Evolutionary conservation across 1,140 invertebrate genomes (phyloP), one percentile per base, ranked within the genome.

Genomic region (Heliothis virescens): DNA sequence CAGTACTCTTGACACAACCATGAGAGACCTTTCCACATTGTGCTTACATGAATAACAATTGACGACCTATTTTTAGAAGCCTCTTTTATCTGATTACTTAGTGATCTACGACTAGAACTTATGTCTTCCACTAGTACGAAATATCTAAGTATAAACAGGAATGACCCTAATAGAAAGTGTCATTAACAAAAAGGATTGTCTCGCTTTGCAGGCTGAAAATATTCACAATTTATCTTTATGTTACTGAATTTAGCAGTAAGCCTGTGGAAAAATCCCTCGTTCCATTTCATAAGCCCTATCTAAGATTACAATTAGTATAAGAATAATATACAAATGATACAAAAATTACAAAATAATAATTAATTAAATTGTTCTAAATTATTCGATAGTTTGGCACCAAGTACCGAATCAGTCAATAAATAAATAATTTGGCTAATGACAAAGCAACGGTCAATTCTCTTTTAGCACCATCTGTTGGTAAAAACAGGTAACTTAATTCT

Each of bases 1-100:
- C 79, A 71, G 21, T 72, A 52, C 48, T 62, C n/a, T 57, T 48
- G 29, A 78, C 80, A 81, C 80, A 81, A 78, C 80, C 69, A 59
- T 65, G 50, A 81, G 50, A 62, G 34, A 21, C 18, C 13, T 59
- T 79, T 50, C 59, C 53, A 76, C 57, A 60, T 47, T 48, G 34
- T 50, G 13, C 18, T 47, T 73, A 63, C 11, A n/a, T n/a, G n/a
- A n/a, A n/a, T n/a, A n/a, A n/a, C n/a, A n/a, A n/a, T n/a, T n/a
- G n/a, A n/a, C n/a, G n/a, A n/a, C n/a, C n/a, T n/a, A n/a, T n/a
- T n/a, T n/a, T n/a, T n/a, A n/a, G n/a, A n/a, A n/a, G n/a, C n/a
- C n/a, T n/a, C n/a, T n/a, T n/a, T n/a, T n/a, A n/a, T n/a, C n/a
- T n/a, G n/a, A n/a, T n/a, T n/a, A n/a, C n/a, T 18, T 7, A 71